Evolutionary conservation across 2,113 vertebrate genomes (phyloP), one percentile per base, ranked within the genome.

Genomic region (Centropus unirufus): DNA sequence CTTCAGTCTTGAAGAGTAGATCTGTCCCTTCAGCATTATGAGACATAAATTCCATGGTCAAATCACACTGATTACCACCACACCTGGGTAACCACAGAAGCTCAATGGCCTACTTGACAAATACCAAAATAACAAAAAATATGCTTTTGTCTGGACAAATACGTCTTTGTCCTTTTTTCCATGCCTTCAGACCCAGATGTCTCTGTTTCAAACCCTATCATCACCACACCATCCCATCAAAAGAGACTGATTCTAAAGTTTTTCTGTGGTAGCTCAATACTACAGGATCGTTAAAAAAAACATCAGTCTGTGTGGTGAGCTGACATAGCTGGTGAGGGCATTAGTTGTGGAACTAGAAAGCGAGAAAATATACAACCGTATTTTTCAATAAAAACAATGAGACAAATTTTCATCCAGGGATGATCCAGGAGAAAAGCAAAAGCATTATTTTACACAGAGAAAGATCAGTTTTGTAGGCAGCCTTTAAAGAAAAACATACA

Each of bases 171-270:
- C 10, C 26, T 76, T 49, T 73, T 46, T 57, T 32, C 42, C 13
- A 27, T 32, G 8, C 22, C 32, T 91, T 80, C 32, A 76, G 63
- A 69, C 19, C 9, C 2, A 68, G 1, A 29, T 44, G 51, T 20
- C 3, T 19, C 26, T 46, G 8, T 49, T 91, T 79, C 46, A 73
- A 73, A 8, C 10, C 4, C 44, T 42, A 6, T n/a, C 14, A 42
- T 32, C 63, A 40, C 1, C 4, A 15, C 63, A 36, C 1, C 4
- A 15, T 4, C 2, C 23, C 4, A 12, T 66, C 40, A 59, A 30
- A 73, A 58, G 4, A 11, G 19, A 51, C 68, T n/a, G 29, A 66
- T 51, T 86, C 17, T n/a, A 27, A 94, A 72, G 9, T 36, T 3
- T 16, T 63, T 36, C 34, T 52, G 15, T 22, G 18, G 44, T 68